Conservation (phyloP, 2,888 invertebrate genomes). For the Trileptium ribeirensis region DNA sequence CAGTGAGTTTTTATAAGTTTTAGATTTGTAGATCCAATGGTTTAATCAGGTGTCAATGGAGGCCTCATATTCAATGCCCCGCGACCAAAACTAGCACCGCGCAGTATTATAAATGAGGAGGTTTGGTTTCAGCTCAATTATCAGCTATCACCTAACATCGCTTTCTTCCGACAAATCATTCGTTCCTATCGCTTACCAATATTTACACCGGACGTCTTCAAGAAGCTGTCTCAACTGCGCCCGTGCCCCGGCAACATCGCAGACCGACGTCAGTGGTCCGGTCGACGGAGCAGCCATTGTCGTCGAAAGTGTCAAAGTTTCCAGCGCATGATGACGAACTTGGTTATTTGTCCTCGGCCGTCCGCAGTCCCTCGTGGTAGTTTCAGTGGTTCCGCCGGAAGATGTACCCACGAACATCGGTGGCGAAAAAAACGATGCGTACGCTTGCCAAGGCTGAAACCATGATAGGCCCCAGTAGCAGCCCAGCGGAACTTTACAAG, state of each 20-base stretch:
- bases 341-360: neutral
- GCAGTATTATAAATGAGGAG: no score
- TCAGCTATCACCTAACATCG: no score
- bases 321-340: neutral
- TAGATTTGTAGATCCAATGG: no score
- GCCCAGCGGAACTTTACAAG: conserved; percentile 83
- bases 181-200: no score
- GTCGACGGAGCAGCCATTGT: conserved; percentile 57
- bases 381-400: no score
- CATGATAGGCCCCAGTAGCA: conserved; percentile 63
- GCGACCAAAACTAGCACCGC: no score
- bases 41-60: no score
- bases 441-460: neutral
- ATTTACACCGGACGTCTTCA: conserved; percentile 70
- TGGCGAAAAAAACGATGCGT: conserved; percentile 14
- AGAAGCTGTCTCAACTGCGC: conserved; percentile 55
- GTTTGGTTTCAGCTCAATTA: no score
- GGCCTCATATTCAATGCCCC: no score
- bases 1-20: no score
- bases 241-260: neutral
- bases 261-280: neutral
- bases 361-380: neutral
- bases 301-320: conserved; percentile 61
- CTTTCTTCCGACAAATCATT: no score
- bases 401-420: neutral